Conservation (phyloP, 2,797 vertebrate species). For the Acomys russatus region DNA sequence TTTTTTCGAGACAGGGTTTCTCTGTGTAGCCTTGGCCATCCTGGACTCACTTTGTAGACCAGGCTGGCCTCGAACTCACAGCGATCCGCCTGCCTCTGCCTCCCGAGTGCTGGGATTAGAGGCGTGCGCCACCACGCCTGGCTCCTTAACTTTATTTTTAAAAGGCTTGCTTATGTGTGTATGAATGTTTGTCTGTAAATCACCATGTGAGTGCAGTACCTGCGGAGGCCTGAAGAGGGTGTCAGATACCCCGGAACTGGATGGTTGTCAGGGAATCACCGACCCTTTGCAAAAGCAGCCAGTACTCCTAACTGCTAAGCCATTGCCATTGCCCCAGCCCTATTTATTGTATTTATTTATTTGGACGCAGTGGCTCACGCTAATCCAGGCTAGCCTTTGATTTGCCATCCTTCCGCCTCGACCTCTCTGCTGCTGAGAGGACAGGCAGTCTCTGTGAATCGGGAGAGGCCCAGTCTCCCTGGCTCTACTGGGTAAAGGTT, state of each 20-base stretch:
- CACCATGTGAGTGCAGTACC: background rate
- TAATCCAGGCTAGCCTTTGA: background rate
- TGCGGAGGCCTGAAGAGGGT: background rate
- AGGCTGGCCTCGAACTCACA: too few relatives aligned
- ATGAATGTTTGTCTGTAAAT: background rate
- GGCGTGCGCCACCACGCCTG: too few relatives aligned
- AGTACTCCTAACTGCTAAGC: background rate
- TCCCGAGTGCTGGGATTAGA: too few relatives aligned
- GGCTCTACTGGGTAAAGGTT: background rate
- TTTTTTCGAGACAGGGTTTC: too few relatives aligned
- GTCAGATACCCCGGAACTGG: background rate
- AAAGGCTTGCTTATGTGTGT: background rate
- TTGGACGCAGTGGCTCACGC: background rate
- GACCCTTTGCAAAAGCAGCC: background rate
- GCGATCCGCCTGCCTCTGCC: too few relatives aligned
- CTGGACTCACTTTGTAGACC: too few relatives aligned
- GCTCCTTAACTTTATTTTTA: background rate
- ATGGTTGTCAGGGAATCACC: background rate
- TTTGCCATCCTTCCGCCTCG: background rate
- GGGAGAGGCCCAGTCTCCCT: background rate
- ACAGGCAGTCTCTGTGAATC: background rate
- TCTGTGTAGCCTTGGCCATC: too few relatives aligned
- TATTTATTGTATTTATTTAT: background rate
- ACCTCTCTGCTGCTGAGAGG: background rate
- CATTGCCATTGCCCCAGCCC: background rate